phyloP scores from a whole-genome alignment of 2,797 vertebrate genomes.

The Anableps anableps region DNA sequence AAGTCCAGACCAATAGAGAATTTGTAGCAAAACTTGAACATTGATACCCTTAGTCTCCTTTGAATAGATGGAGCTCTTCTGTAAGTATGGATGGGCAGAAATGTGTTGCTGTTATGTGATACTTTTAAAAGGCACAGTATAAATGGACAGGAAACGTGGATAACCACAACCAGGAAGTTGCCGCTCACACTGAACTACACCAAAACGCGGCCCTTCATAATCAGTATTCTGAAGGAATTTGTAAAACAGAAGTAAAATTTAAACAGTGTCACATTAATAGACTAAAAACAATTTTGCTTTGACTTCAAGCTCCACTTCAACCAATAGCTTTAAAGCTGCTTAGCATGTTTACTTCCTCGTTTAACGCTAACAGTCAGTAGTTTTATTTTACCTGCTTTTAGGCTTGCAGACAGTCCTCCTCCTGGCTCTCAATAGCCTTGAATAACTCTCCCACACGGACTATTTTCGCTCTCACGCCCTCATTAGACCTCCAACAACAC shows the following conservation, averaged over 20 bases:
- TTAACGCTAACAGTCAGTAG: neutral
- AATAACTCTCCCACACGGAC: neutral
- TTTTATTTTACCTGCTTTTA: neutral
- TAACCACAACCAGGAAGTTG: constrained; percentile 38
- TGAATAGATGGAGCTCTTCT: neutral
- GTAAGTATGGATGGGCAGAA: neutral
- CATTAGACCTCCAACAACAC: neutral
- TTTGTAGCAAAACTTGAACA: neutral
- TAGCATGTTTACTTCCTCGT: neutral
- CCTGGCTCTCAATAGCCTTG: neutral
- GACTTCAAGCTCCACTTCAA: neutral
- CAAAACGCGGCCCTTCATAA: neutral
- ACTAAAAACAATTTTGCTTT: neutral
- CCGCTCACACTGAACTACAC: neutral
- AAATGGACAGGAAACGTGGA: neutral
- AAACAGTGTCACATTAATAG: neutral
- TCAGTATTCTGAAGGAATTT: neutral
- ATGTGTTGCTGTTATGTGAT: neutral
- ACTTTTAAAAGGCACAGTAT: neutral
- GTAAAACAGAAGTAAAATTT: neutral
- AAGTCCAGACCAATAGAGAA: neutral
- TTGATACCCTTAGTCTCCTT: neutral
- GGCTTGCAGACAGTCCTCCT: neutral
- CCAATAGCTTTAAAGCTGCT: neutral
- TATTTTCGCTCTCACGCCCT: neutral